A percentile compares a stretch with the other conserved stretches of the same genome.
phyloP scores from a whole-genome alignment of 2,113 vertebrate species.

The Malurus alboscapulatus region DNA sequence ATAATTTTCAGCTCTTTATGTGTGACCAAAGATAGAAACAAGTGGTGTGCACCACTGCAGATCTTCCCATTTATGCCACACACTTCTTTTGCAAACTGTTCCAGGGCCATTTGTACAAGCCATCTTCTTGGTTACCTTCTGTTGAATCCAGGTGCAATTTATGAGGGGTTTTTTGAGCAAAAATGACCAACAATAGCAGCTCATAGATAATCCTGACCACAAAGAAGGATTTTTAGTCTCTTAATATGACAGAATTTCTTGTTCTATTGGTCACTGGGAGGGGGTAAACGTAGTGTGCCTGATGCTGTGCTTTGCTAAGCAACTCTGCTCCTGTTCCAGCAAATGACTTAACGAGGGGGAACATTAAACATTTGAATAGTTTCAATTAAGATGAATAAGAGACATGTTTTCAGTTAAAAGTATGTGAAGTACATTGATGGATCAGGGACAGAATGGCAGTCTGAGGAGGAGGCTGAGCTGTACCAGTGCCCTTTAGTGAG shows the following conservation, averaged over 20 bases:
- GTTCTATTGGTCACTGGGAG: neutral
- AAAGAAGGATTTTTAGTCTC: neutral
- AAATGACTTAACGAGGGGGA: neutral
- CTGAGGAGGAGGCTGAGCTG: neutral
- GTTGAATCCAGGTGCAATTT: neutral
- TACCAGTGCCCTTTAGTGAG: neutral
- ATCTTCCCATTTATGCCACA: neutral
- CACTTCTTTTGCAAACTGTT: neutral
- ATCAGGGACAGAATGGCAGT: neutral
- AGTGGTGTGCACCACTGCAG: neutral
- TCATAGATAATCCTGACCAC: neutral
- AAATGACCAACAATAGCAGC: neutral
- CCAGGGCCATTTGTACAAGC: neutral
- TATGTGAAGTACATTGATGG: neutral
- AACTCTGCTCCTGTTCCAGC: neutral
- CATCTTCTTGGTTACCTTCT: neutral
- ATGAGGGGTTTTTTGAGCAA: neutral
- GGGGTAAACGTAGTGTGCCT: neutral
- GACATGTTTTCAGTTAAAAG: neutral
- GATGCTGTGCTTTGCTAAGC: neutral
- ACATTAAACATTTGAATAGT: neutral
- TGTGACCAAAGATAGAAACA: slow-evolving; percentile 6
- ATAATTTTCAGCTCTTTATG: slow-evolving; percentile 30
- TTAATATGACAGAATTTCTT: neutral
- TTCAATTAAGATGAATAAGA: slow-evolving; percentile 14